Conservation (phyloP, 2,888 invertebrate species). For the Osedax frankpressi region DNA sequence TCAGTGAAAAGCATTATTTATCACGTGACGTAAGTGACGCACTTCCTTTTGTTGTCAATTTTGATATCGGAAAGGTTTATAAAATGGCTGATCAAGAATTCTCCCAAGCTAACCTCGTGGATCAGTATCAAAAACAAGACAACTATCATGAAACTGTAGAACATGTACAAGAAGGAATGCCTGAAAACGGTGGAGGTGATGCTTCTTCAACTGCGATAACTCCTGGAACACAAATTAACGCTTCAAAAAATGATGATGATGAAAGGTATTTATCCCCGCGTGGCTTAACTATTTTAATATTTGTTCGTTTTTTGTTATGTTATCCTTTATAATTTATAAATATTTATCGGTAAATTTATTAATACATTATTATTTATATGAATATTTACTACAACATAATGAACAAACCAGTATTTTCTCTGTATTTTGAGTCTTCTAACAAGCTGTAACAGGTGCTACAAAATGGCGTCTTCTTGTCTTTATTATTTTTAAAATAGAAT, state of each 20-base stretch:
- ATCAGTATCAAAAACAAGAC: conserved; percentile 13
- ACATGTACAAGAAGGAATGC: neutral
- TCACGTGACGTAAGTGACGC: neutral
- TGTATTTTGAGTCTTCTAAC: too few species aligned
- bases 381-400: too few species aligned
- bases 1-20: neutral
- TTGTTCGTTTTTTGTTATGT: too few species aligned
- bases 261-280: conserved; percentile 23
- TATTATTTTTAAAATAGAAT: too few species aligned
- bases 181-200: conserved; percentile 8
- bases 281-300: neutral
- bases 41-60: neutral
- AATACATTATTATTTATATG: too few species aligned
- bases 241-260: conserved; percentile 28
- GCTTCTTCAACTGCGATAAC: neutral
- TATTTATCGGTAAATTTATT: too few species aligned
- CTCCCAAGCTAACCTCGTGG: neutral
- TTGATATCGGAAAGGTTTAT: neutral
- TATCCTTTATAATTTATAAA: too few species aligned
- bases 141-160: neutral
- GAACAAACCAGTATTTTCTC: too few species aligned
- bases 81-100: conserved; percentile 13
- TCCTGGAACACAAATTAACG: conserved; percentile 26
- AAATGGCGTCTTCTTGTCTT: too few species aligned
- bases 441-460: too few species aligned